A percentile compares a stretch with the other conserved stretches of the same genome.
Conservation (phyloP, 2,113 vertebrate species). For the Saccopteryx bilineata region DNA sequence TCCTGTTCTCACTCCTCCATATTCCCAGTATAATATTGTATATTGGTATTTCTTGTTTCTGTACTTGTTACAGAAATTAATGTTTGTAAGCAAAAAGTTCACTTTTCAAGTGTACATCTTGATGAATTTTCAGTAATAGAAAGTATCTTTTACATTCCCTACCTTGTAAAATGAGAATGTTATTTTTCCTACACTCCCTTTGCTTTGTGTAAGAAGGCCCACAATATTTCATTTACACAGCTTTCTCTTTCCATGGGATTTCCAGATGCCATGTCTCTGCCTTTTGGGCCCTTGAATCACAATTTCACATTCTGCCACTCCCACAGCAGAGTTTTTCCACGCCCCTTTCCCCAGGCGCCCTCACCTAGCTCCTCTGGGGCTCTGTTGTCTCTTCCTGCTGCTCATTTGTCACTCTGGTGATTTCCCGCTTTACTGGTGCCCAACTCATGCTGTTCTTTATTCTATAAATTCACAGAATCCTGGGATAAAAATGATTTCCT, state of each 20-base stretch:
- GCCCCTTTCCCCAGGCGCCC: too few species aligned
- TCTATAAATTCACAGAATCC: background rate
- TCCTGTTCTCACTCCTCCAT: background rate
- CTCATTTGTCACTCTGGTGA: background rate
- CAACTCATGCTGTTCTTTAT: background rate
- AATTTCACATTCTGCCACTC: background rate
- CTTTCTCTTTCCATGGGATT: background rate
- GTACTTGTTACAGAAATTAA: slow-evolving; percentile 8
- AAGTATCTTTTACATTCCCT: background rate
- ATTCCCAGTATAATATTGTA: background rate
- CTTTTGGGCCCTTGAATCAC: background rate
- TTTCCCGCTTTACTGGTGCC: background rate
- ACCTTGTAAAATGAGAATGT: background rate
- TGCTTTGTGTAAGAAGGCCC: background rate
- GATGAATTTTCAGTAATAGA: background rate
- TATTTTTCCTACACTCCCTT: background rate
- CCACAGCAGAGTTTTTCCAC: background rate
- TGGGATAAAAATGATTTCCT: background rate
- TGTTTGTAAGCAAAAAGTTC: background rate
- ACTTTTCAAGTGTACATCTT: background rate
- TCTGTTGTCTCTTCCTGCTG: background rate
- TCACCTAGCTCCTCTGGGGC: background rate
- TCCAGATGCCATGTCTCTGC: background rate
- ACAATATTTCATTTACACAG: background rate
- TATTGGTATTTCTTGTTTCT: background rate